A percentile compares a stretch with the other conserved stretches of the same genome.
Conservation (phyloP, 92 coral and sea anemone species). For the Actinernus sp. region DNA sequence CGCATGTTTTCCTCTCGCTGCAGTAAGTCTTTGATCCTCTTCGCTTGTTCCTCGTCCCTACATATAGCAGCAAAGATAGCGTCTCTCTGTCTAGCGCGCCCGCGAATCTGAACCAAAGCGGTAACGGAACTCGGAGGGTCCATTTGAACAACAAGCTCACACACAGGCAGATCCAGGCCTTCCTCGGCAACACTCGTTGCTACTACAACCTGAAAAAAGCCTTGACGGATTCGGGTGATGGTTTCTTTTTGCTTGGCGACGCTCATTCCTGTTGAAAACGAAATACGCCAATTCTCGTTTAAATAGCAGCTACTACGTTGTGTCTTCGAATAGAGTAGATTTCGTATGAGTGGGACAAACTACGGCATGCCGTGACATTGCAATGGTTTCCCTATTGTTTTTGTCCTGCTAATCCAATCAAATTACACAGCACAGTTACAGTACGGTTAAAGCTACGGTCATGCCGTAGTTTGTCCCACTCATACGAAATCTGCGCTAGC, state of each 20-base stretch:
- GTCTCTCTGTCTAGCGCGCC: slow-evolving; percentile 53
- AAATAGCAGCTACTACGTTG: too few relatives aligned
- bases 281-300: too few relatives aligned
- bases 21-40: slow-evolving; percentile 75
- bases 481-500: too few relatives aligned
- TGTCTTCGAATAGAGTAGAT: too few relatives aligned
- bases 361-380: too few relatives aligned
- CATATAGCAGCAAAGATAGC: slow-evolving; percentile 83
- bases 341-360: too few relatives aligned
- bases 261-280: slow-evolving; percentile 34
- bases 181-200: slow-evolving; percentile 77
- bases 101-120: slow-evolving; percentile 84
- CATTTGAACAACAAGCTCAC: slow-evolving; percentile 81
- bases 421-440: too few relatives aligned
- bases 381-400: too few relatives aligned
- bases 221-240: slow-evolving; percentile 59
- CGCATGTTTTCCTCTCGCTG: slow-evolving; percentile 80
- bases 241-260: slow-evolving; percentile 54
- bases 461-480: too few relatives aligned
- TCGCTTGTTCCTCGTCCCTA: slow-evolving; percentile 75
- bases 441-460: too few relatives aligned
- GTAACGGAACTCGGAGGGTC: slow-evolving; percentile 83
- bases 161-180: slow-evolving; percentile 68
- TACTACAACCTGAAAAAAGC: slow-evolving; percentile 81
- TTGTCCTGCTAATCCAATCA: too few relatives aligned